Evolutionary conservation across 2,888 invertebrate genomes (phyloP).

Genomic region (Steinernema carpocapsae): DNA sequence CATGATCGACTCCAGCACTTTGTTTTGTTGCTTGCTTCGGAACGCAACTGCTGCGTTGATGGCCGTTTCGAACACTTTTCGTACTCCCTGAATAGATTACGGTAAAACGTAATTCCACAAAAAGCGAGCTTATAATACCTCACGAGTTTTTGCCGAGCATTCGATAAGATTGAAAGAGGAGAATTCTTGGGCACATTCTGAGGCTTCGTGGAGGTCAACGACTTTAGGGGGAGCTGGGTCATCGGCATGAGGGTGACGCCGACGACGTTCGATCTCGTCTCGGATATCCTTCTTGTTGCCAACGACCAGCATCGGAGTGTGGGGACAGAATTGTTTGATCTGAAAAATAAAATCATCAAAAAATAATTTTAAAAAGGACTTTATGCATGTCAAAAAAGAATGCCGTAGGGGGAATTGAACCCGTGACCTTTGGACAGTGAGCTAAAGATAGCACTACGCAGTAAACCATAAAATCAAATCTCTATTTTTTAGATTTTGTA

Average conservation of each 20-base stretch:
- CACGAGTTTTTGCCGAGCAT: constrained; percentile 48
- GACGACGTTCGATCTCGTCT: constrained; percentile 26
- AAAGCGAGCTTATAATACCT: constrained; percentile 34
- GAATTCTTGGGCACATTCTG: constrained; percentile 40
- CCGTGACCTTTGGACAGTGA: too few species aligned
- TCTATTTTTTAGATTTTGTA: not conserved
- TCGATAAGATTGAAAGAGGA: constrained; percentile 44
- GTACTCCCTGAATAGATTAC: constrained; percentile 43
- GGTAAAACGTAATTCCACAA: not conserved
- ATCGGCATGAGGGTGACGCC: not conserved
- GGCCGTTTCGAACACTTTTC: constrained; percentile 47
- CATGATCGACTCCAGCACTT: constrained; percentile 49
- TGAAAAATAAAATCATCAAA: constrained; percentile 24
- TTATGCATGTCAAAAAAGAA: too few species aligned
- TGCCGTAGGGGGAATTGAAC: too few species aligned
- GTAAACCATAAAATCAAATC: too few species aligned
- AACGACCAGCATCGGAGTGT: constrained; percentile 45
- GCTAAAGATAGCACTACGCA: too few species aligned
- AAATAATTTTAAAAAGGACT: too few species aligned
- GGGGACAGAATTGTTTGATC: constrained; percentile 48
- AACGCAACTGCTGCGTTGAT: constrained; percentile 46
- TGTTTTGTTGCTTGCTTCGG: constrained; percentile 43
- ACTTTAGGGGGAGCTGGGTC: constrained; percentile 5
- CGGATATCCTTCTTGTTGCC: constrained; percentile 52
- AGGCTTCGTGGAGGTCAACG: constrained; percentile 41